A percentile compares a stretch with the other conserved stretches of the same genome.
Evolutionary conservation across 2,797 vertebrate species (phyloP).

Genomic region (Typhlichthys subterraneus): DNA sequence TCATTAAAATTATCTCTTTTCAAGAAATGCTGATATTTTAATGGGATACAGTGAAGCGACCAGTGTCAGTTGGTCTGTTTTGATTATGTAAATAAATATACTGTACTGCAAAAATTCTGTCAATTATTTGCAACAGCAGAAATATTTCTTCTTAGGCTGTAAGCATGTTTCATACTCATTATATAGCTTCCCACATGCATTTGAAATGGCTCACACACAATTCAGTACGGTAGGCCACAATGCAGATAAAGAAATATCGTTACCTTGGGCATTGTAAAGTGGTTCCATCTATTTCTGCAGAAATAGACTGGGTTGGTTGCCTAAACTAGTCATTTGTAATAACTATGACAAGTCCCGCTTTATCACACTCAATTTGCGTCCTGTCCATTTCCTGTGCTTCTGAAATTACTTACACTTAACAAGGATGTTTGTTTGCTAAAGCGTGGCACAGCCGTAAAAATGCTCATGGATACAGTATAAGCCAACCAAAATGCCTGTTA

Average conservation of each 20-base stretch:
- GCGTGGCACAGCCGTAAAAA: neutral
- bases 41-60: too few relatives aligned
- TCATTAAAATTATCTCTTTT: too few relatives aligned
- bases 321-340: constrained; percentile 32
- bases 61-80: too few relatives aligned
- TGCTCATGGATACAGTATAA: constrained; percentile 12
- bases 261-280: constrained; percentile 10
- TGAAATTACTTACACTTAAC: constrained; percentile 31
- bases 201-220: constrained; percentile 2
- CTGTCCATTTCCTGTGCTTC: constrained; percentile 2
- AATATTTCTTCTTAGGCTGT: constrained; percentile 3
- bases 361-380: constrained; percentile 17
- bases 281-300: constrained; percentile 44
- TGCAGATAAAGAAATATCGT: constrained; percentile 13
- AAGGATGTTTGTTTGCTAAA: constrained; percentile 30
- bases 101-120: neutral
- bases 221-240: neutral
- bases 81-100: constrained; percentile 10
- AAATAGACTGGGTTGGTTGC: constrained; percentile 17
- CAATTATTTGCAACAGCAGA: constrained; percentile 11
- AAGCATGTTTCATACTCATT: neutral
- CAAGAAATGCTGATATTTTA: too few relatives aligned
- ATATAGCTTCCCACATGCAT: constrained; percentile 3
- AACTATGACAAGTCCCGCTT: constrained; percentile 37
- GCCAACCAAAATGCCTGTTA: neutral